These are phyloP conservation scores for Oryctolagus cuniculus DNA, from an alignment of 2,113 vertebrate species.

Conservation along the genomic window mOryCun1.1 NC_091440.1:16745501-16746000, in stretches of 20 bases:
- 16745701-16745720: conserved; percentile 76
- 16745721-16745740: not conserved
- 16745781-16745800: conserved; percentile 71
- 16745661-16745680: conserved; percentile 82
- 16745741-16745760: not conserved
- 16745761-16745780: conserved; percentile 65
- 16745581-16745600: too few relatives aligned
- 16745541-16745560: too few relatives aligned
- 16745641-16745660: conserved; percentile 82
- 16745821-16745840: not conserved
- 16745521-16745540: too few relatives aligned
- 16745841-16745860: not conserved
- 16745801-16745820: conserved; percentile 60
- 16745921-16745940: not conserved
- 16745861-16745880: not conserved
- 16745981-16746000: not conserved
- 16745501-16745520: too few relatives aligned
- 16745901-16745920: not conserved
- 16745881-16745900: not conserved
- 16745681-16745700: conserved; percentile 84
- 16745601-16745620: not conserved
- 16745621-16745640: not conserved
- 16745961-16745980: not conserved
- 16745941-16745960: not conserved
- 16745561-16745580: too few relatives aligned